Conservation (phyloP, 2,113 vertebrate genomes). For the Parus major region DNA sequence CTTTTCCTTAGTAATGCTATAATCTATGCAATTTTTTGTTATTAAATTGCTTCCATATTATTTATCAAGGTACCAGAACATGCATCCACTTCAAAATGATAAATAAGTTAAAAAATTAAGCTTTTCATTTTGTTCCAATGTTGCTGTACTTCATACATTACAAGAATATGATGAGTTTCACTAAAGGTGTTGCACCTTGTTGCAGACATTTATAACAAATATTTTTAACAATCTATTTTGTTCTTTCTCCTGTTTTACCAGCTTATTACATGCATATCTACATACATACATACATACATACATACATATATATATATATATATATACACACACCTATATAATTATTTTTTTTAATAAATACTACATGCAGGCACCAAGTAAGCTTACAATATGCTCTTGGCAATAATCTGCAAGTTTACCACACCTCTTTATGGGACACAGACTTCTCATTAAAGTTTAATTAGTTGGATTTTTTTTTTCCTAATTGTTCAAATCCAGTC, state of each 20-base stretch:
- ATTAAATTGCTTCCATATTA: not conserved
- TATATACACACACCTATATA: not conserved
- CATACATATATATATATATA: not conserved
- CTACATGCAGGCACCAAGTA: not conserved
- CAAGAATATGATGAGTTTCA: not conserved
- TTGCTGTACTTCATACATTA: not conserved
- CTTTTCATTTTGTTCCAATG: not conserved
- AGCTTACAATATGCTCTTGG: not conserved
- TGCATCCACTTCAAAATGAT: not conserved
- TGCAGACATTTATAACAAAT: not conserved
- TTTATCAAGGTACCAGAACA: not conserved
- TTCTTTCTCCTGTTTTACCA: not conserved
- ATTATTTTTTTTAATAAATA: not conserved
- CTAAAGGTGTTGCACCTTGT: not conserved
- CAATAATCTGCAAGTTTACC: not conserved
- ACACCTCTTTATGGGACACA: not conserved
- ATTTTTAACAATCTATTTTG: not conserved
- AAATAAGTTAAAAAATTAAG: not conserved
- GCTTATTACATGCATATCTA: not conserved
- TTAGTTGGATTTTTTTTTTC: not conserved
- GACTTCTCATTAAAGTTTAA: not conserved
- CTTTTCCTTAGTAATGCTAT: not conserved
- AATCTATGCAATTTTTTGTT: not conserved
- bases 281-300: not conserved
- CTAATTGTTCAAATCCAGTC: not conserved